Evolutionary conservation across 2,888 invertebrate genomes (phyloP).

Genomic region (Cylloceria caligata): DNA sequence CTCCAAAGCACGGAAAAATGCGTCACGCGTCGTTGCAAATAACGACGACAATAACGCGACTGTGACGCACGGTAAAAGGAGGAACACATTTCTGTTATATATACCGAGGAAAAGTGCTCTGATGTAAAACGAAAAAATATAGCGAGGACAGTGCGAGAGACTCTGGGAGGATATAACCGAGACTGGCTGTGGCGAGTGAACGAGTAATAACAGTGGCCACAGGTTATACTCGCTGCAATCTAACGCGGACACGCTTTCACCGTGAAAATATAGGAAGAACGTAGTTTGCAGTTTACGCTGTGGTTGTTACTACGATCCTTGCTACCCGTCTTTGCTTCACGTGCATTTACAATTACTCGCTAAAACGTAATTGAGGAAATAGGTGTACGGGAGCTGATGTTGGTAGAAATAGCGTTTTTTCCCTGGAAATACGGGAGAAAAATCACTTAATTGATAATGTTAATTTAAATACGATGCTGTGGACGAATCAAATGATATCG

Average conservation of each 20-base stretch:
- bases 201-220: slow-evolving; percentile 46
- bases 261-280: slow-evolving; percentile 66
- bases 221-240: slow-evolving; percentile 37
- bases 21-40: slow-evolving; percentile 42
- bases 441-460: slow-evolving; percentile 2
- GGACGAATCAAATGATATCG: not conserved
- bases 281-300: slow-evolving; percentile 24
- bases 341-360: slow-evolving; percentile 59
- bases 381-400: not conserved
- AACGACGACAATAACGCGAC: not conserved
- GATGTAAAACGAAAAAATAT: slow-evolving; percentile 16
- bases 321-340: slow-evolving; percentile 1
- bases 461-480: not conserved
- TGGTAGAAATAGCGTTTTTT: not conserved
- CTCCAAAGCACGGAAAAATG: slow-evolving; percentile 10
- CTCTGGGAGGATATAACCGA: not conserved
- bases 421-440: not conserved
- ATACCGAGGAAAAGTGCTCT: slow-evolving; percentile 27
- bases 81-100: slow-evolving; percentile 8
- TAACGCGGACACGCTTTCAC: slow-evolving; percentile 68
- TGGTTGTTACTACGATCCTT: slow-evolving; percentile 19
- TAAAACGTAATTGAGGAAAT: slow-evolving; percentile 64
- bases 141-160: not conserved
- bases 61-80: slow-evolving; percentile 5
- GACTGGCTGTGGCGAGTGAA: slow-evolving; percentile 16